Base-by-base conservation (phyloP, 1,140 invertebrate species). In the Drusus annulatus region DNA sequence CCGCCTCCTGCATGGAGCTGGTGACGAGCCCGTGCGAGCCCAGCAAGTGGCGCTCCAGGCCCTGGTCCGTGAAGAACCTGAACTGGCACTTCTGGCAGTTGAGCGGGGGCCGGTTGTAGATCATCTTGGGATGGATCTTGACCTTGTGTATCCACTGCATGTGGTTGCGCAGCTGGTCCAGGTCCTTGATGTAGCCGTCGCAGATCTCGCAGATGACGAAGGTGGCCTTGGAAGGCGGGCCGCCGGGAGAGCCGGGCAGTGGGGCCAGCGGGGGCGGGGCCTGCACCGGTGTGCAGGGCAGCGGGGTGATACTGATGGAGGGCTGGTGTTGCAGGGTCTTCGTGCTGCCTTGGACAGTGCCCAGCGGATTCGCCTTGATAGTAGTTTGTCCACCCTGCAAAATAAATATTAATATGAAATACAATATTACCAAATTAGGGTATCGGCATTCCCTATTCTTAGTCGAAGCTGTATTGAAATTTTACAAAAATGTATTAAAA, bases 141-240 rank as follows among this genome's bases (percentile, higher is more conserved):
- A 98, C 96, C 92, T 98, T 97, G 86, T 98, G 97, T 86, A 97
- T 97, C 96, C 96, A 97, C 85, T 97, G 96, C 97, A 98, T 98
- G 86, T 98, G 97, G 88, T 97, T 97, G 81, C 96, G 90, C 52
- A 98, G 89, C 88, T 97, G 96, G 85, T 98, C 96, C 84, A 98
- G 91, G 89, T 98, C 96, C 90, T 98, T 98, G 75, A 98, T 97
- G 85, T 97, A 98, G 54, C 96, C 96, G 88, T 98, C 97, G 88
- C 97, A 98, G 83, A 98, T 98, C 90, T 98, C 97, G 88, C 97
- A 98, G 84, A 98, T 97, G 81, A 98, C 96, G 88, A 97, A 97
- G 17, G 94, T 93, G 83, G 93, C 93, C 88, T 97, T 97, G 50
- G 89, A 89, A 80, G 84, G 91, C 90, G 68, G 81, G 88, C 89